A percentile compares a stretch with the other conserved stretches of the same genome.
Conservation (phyloP, 2,888 invertebrate genomes). For the Pogonocherus hispidulus region DNA sequence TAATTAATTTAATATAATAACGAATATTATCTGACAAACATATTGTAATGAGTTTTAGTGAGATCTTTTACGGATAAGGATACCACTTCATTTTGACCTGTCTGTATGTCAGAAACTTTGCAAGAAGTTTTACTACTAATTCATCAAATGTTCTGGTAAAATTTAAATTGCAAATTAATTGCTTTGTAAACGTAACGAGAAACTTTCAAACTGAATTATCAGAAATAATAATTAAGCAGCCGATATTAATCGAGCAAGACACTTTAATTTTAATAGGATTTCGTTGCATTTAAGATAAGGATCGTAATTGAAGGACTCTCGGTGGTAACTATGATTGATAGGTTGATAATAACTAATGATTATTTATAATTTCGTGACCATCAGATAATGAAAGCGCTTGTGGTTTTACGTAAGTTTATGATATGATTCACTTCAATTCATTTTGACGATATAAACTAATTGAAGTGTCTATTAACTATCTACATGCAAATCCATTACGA, state of each 20-base stretch:
- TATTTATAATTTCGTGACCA: neutral
- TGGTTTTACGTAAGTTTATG: neutral
- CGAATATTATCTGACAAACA: too few relatives aligned
- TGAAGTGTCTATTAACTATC: neutral
- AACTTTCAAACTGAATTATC: neutral
- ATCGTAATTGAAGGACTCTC: constrained; percentile 1
- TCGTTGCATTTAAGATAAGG: neutral
- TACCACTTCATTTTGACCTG: too few relatives aligned
- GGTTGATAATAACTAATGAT: neutral
- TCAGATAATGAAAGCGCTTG: neutral
- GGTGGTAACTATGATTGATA: neutral
- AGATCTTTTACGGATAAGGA: too few relatives aligned
- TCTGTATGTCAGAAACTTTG: too few relatives aligned
- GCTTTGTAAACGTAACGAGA: too few relatives aligned
- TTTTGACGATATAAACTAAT: neutral
- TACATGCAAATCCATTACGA: too few relatives aligned
- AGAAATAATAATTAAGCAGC: neutral
- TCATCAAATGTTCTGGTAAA: too few relatives aligned
- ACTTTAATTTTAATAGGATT: constrained; percentile 4
- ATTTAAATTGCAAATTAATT: too few relatives aligned
- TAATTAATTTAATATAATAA: too few relatives aligned
- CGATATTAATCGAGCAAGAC: constrained; percentile 1
- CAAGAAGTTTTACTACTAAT: too few relatives aligned
- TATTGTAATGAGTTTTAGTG: too few relatives aligned
- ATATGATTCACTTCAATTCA: neutral